Percentiles rank a stretch among this genome's conserved stretches.
These are phyloP conservation scores for Dreissena polymorpha DNA, from an alignment of 1,140 invertebrate genomes.

Conservation along the genomic window DNA sequence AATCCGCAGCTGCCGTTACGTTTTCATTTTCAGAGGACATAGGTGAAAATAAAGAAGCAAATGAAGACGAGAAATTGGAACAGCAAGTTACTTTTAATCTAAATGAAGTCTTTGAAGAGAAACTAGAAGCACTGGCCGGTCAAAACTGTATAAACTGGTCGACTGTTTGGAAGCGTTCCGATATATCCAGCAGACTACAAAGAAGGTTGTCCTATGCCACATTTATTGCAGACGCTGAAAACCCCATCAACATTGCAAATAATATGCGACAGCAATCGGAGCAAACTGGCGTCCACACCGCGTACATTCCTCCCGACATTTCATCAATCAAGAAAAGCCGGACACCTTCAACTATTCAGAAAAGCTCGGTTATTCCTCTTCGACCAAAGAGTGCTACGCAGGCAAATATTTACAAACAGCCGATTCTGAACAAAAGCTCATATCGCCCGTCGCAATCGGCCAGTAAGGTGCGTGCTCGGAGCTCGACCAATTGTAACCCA, in stretches of 20 bases:
- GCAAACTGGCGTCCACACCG: background rate
- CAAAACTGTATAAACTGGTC: background rate
- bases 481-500: background rate
- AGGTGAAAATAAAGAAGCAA: background rate
- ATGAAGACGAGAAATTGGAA: background rate
- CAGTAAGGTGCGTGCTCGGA: background rate
- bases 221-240: background rate
- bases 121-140: background rate
- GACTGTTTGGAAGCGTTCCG: background rate
- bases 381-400: background rate
- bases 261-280: background rate
- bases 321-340: conserved; percentile 19
- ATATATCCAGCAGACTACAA: background rate
- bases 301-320: background rate
- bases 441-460: background rate
- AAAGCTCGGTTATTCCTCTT: background rate
- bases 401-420: background rate
- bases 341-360: background rate
- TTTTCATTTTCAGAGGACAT: background rate
- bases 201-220: background rate
- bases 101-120: background rate
- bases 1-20: conserved; percentile 16
- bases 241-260: conserved; percentile 1
- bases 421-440: background rate
- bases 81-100: background rate